Conservation (phyloP, 2,113 vertebrate species). For the Nibea albiflora region DNA sequence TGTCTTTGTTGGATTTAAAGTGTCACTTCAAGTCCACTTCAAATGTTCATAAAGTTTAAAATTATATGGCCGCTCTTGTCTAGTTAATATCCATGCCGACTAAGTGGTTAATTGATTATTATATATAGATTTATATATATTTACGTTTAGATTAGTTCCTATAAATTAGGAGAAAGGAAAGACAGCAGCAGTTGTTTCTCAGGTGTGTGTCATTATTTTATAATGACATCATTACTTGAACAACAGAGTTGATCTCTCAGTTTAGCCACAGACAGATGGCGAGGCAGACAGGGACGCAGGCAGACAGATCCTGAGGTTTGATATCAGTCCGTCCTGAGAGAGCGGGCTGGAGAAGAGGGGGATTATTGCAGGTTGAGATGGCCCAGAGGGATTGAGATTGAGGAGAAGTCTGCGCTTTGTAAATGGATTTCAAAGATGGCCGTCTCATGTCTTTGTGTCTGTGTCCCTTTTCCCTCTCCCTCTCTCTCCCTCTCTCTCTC, state of each 20-base stretch:
- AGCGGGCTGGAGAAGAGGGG: constrained; percentile 60
- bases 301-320: constrained; percentile 64
- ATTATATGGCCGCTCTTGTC: too few relatives aligned
- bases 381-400: constrained; percentile 65
- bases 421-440: constrained; percentile 89
- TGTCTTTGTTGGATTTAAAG: too few relatives aligned
- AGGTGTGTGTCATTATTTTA: not conserved
- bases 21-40: too few relatives aligned
- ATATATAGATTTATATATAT: too few relatives aligned
- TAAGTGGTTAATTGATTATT: too few relatives aligned
- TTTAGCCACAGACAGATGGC: constrained; percentile 17
- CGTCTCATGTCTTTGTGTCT: constrained; percentile 78
- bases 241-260: not conserved
- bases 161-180: too few relatives aligned
- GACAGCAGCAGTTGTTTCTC: not conserved
- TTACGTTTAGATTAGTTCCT: too few relatives aligned
- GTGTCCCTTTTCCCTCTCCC: constrained; percentile 33
- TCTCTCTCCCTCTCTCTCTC: constrained; percentile 46
- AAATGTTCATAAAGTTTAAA: too few relatives aligned
- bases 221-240: not conserved
- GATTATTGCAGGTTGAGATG: constrained; percentile 75
- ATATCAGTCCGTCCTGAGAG: constrained; percentile 63
- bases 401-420: constrained; percentile 81
- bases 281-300: constrained; percentile 34
- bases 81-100: too few relatives aligned